Percentiles rank a stretch among this genome's conserved stretches.
Evolutionary conservation across 1,140 invertebrate species (phyloP).

Genomic region (Papilio dardanus): DNA sequence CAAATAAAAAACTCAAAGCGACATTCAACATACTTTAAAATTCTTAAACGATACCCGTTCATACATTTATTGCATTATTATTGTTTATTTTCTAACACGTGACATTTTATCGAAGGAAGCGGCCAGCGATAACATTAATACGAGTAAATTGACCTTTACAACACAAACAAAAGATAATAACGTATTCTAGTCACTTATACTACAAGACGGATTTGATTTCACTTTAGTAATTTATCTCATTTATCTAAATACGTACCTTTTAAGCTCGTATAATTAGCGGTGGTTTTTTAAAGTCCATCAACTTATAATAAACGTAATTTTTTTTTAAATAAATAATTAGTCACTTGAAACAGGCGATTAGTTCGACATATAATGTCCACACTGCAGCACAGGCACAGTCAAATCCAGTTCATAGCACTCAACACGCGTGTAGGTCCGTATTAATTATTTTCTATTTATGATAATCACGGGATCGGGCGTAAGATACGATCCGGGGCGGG

Average conservation of each 20-base stretch:
- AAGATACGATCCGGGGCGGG: slow-evolving; percentile 45
- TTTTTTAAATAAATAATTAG: slow-evolving; percentile 45
- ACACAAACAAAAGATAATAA: slow-evolving; percentile 27
- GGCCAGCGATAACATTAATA: slow-evolving; percentile 17
- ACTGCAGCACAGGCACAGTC: slow-evolving; percentile 55
- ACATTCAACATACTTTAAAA: slow-evolving; percentile 43
- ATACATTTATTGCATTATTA: slow-evolving; percentile 27
- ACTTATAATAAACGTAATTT: slow-evolving; percentile 42
- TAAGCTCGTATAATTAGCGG: slow-evolving; percentile 46
- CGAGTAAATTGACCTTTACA: slow-evolving; percentile 28
- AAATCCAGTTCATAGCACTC: slow-evolving; percentile 70
- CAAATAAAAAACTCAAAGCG: slow-evolving; percentile 50
- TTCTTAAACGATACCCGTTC: slow-evolving; percentile 38
- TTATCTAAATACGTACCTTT: slow-evolving; percentile 54
- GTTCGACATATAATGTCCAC: slow-evolving; percentile 41
- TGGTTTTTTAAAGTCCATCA: slow-evolving; percentile 62
- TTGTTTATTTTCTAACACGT: slow-evolving; percentile 19
- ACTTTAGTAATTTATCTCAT: slow-evolving; percentile 35
- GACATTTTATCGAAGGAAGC: slow-evolving; percentile 16
- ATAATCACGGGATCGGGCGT: slow-evolving; percentile 63
- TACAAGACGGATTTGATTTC: neutral
- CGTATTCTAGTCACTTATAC: neutral
- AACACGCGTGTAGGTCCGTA: slow-evolving; percentile 59
- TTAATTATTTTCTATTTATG: slow-evolving; percentile 68
- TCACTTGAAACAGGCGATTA: slow-evolving; percentile 42